Conservation (phyloP, 2,888 invertebrate species). For the Tiliacea citrago region DNA sequence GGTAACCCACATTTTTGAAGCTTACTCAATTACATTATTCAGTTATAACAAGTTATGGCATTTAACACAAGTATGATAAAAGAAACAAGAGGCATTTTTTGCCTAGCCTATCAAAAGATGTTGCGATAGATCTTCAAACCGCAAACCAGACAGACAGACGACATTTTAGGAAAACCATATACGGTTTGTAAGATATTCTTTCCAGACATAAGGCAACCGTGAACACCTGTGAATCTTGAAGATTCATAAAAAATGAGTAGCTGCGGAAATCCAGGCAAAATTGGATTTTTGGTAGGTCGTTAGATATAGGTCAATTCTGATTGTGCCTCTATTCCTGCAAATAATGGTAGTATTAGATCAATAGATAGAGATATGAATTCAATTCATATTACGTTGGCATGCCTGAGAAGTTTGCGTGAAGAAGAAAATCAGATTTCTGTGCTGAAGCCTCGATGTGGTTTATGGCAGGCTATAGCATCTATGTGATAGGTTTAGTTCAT, state of each 20-base stretch:
- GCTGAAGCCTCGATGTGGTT: not conserved
- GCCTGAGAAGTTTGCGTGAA: not conserved
- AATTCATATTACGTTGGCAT: not conserved
- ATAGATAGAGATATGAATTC: too few species aligned
- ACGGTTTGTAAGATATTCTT: not conserved
- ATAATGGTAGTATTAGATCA: not conserved
- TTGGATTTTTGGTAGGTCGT: too few species aligned
- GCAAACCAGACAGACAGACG: slow-evolving; percentile 41
- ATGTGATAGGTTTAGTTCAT: not conserved
- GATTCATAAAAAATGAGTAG: not conserved
- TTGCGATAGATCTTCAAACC: slow-evolving; percentile 45
- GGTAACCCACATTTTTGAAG: slow-evolving; percentile 2
- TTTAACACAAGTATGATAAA: slow-evolving; percentile 16
- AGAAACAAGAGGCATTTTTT: slow-evolving; percentile 21
- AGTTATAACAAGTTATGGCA: slow-evolving; percentile 21
- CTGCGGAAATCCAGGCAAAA: not conserved
- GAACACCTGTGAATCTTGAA: not conserved
- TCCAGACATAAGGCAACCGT: not conserved
- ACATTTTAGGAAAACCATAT: slow-evolving; percentile 36
- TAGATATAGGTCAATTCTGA: too few species aligned
- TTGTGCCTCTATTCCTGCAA: not conserved
- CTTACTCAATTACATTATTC: slow-evolving; percentile 4
- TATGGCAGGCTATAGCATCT: not conserved
- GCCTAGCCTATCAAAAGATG: slow-evolving; percentile 27
- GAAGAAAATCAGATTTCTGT: not conserved